phyloP scores from a whole-genome alignment of 2,797 vertebrate genomes.

The Phataginus tetradactyla region DNA sequence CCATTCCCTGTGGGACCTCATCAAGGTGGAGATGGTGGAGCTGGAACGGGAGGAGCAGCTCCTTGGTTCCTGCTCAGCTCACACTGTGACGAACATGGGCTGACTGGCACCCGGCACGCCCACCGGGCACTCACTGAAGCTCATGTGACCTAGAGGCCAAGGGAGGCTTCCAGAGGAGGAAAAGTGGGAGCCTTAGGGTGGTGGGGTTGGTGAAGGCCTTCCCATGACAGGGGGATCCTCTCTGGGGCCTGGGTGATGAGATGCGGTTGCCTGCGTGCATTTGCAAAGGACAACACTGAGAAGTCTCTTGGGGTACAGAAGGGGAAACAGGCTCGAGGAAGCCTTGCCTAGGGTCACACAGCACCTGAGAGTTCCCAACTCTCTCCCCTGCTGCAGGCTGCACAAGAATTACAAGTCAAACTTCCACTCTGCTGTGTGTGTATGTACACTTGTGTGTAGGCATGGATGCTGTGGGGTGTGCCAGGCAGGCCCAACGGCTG shows the following conservation, averaged over 20 bases:
- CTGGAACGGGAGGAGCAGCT: neutral
- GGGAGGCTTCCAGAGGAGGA: neutral
- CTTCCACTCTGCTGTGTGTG: neutral
- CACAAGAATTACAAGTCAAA: neutral
- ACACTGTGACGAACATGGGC: neutral
- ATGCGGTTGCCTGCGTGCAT: neutral
- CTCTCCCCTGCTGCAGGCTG: neutral
- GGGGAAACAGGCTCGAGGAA: neutral
- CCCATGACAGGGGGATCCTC: neutral
- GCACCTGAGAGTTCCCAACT: neutral
- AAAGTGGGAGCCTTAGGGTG: rapidly evolving
- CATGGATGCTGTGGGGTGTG: neutral
- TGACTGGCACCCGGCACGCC: neutral
- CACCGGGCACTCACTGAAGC: neutral
- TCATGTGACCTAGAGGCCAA: neutral
- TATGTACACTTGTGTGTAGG: rapidly evolving
- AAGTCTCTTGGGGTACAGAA: neutral
- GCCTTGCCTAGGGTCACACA: neutral
- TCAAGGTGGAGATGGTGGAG: neutral
- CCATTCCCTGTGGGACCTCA: neutral
- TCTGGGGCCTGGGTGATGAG: neutral
- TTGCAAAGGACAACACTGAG: neutral
- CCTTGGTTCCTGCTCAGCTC: neutral
- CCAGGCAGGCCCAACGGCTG: neutral
- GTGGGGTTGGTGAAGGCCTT: neutral